Percentiles rank a stretch among this genome's conserved stretches.
These are phyloP conservation scores for Orestias chungarensis DNA, from an alignment of 2,797 vertebrate genomes.

Conservation along the genomic window DNA sequence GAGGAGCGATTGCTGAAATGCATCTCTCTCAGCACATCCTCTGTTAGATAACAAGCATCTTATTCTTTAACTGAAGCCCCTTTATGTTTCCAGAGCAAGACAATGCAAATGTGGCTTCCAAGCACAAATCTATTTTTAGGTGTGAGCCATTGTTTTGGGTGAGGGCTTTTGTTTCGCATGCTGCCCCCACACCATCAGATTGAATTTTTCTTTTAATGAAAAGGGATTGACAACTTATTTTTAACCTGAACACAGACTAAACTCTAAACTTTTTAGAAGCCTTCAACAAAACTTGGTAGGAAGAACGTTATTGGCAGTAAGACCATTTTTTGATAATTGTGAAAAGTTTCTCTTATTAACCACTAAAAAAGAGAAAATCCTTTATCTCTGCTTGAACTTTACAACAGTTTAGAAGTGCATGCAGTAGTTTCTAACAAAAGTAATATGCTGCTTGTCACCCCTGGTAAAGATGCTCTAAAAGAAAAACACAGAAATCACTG, in stretches of 20 bases:
- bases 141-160: slow-evolving; percentile 39
- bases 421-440: not conserved
- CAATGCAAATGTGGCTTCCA: slow-evolving; percentile 16
- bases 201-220: slow-evolving; percentile 40
- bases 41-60: slow-evolving; percentile 35
- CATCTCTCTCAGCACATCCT: slow-evolving; percentile 28
- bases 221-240: slow-evolving; percentile 10
- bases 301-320: slow-evolving; percentile 8
- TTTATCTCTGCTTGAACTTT: not conserved
- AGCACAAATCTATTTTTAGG: slow-evolving; percentile 54
- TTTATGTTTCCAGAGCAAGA: slow-evolving; percentile 17
- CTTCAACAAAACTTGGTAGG: slow-evolving; percentile 30
- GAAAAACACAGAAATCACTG: not conserved
- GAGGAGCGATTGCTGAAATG: slow-evolving; percentile 16
- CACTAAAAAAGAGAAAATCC: not conserved
- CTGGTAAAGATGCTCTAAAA: not conserved
- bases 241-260: slow-evolving; percentile 34
- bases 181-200: slow-evolving; percentile 53
- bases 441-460: not conserved
- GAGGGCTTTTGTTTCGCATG: slow-evolving; percentile 31
- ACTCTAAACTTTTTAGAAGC: slow-evolving; percentile 35
- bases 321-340: not conserved
- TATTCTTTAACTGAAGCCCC: slow-evolving; percentile 27
- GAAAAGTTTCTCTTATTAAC: not conserved
- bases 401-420: not conserved